Evolutionary conservation across 2,888 invertebrate species (phyloP).

Genomic region (Sympetrum striolatum): DNA sequence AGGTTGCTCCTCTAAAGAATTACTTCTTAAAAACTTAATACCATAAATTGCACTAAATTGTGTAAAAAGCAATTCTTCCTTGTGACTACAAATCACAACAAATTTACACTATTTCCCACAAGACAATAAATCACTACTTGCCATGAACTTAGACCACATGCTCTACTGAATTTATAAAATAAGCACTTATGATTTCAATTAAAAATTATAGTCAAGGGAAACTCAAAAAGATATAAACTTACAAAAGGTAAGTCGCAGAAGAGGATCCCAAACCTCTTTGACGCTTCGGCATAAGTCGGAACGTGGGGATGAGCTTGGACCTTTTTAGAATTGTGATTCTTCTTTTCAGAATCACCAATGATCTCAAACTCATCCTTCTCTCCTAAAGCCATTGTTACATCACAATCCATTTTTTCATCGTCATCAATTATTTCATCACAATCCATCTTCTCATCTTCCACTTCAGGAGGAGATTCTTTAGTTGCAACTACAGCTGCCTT

Average conservation of each 20-base stretch:
- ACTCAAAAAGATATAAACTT: constrained; percentile 37
- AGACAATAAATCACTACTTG: no score
- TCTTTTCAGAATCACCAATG: background rate
- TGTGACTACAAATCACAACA: no score
- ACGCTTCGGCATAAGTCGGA: constrained; percentile 54
- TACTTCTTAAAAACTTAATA: no score
- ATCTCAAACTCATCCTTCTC: background rate
- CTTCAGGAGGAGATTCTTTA: background rate
- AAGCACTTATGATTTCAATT: no score
- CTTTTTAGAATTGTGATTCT: background rate
- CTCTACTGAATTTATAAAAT: no score
- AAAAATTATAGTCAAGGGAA: no score
- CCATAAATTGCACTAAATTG: no score
- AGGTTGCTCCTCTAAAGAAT: no score
- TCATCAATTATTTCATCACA: background rate
- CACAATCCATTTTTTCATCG: background rate
- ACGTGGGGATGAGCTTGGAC: constrained; percentile 53
- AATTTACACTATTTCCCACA: no score
- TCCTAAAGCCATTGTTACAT: background rate
- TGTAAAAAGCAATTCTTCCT: no score
- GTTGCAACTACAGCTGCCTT: background rate
- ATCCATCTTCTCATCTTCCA: background rate
- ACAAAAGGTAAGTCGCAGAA: constrained; percentile 54
- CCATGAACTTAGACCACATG: no score
- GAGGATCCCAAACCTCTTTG: constrained; percentile 56